phyloP scores from a whole-genome alignment of 2,113 vertebrate species.

The Pithys albifrons region DNA sequence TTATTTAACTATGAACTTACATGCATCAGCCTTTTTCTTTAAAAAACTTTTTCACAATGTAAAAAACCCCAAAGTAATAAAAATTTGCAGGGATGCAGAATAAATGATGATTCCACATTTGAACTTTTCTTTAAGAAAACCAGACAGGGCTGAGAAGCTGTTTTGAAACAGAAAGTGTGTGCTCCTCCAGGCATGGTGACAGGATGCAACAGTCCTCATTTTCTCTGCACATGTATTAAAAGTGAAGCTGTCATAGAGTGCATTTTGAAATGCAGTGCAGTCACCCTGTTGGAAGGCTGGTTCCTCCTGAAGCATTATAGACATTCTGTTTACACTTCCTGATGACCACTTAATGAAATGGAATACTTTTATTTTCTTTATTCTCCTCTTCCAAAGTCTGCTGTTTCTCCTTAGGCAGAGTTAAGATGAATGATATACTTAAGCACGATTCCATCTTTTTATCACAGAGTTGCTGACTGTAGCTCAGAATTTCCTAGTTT shows the following conservation, averaged over 20 bases:
- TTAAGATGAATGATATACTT: neutral
- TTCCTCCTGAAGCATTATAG: neutral
- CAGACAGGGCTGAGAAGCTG: neutral
- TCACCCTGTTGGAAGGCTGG: neutral
- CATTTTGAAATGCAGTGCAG: neutral
- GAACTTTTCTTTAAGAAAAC: neutral
- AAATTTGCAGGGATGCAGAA: neutral
- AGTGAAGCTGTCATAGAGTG: neutral
- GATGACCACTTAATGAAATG: conserved; percentile 34
- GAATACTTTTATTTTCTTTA: neutral
- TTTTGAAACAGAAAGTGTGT: neutral
- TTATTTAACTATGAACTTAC: neutral
- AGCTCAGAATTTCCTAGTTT: neutral
- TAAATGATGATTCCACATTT: neutral
- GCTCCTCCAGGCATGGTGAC: neutral
- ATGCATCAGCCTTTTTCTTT: neutral
- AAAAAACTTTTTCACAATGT: neutral
- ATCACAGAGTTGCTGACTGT: neutral
- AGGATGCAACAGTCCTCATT: neutral
- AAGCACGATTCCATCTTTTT: neutral
- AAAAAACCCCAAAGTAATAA: neutral
- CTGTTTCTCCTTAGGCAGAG: neutral
- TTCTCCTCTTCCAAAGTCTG: neutral
- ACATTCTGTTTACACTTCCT: conserved; percentile 18
- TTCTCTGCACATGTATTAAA: neutral